Conservation (phyloP, 2,888 invertebrate species). For the Temnothorax ravouxi region DNA sequence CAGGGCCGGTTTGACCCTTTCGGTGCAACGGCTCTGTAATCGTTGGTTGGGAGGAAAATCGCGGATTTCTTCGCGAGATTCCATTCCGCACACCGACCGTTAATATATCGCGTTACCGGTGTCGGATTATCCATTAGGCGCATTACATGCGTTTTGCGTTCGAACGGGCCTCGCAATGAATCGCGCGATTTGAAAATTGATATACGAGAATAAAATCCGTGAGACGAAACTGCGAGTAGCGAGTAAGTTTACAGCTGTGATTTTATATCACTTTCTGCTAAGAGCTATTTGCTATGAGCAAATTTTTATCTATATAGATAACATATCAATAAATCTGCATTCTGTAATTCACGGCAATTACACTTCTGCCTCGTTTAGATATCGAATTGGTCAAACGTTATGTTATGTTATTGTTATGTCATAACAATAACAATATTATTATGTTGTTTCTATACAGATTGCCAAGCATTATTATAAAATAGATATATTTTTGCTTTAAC, state of each 20-base stretch:
- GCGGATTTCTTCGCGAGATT: slow-evolving; percentile 22
- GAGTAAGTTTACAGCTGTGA: background rate
- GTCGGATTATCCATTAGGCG: slow-evolving; percentile 26
- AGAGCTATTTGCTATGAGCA: too few relatives aligned
- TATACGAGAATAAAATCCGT: slow-evolving; percentile 7
- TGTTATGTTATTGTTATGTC: too few relatives aligned
- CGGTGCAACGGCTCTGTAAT: too few relatives aligned
- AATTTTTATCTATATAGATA: background rate
- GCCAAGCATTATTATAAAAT: background rate
- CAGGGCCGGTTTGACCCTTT: slow-evolving; percentile 13
- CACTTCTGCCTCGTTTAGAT: background rate
- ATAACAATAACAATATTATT: too few relatives aligned
- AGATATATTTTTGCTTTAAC: background rate
- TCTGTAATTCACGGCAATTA: background rate
- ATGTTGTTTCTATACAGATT: background rate
- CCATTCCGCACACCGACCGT: too few relatives aligned
- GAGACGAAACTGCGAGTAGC: background rate
- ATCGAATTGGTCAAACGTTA: background rate
- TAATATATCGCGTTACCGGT: background rate
- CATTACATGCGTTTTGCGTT: background rate
- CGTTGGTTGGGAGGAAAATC: too few relatives aligned
- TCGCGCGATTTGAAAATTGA: background rate
- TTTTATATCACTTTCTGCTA: background rate
- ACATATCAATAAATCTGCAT: background rate
- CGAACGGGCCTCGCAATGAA: background rate